Percentiles rank a stretch among this genome's conserved stretches.
Evolutionary conservation across 1,140 invertebrate species (phyloP).

Genomic region (Chymomyza costata): DNA sequence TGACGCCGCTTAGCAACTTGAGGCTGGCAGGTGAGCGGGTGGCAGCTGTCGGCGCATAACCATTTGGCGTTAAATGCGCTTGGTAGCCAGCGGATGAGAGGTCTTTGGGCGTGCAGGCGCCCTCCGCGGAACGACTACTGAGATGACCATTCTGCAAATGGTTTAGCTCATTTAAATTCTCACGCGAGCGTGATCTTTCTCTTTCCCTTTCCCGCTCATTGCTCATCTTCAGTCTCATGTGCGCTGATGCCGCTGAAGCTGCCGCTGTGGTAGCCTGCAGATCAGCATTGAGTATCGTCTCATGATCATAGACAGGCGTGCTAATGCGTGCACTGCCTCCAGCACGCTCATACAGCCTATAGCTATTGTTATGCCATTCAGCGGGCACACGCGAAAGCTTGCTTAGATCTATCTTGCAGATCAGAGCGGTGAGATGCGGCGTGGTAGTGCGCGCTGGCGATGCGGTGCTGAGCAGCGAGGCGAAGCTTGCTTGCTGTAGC

Average conservation of each 20-base stretch:
- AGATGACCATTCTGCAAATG: constrained; percentile 47
- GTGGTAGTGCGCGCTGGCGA: constrained; percentile 55
- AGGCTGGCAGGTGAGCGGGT: constrained; percentile 6
- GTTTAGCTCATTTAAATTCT: not conserved
- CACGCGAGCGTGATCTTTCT: not conserved
- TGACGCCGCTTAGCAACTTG: constrained; percentile 39
- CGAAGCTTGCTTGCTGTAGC: not conserved
- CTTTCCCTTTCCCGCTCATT: too few relatives aligned
- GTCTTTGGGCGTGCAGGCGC: constrained; percentile 37
- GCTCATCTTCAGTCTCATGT: not conserved
- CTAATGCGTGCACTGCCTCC: not conserved
- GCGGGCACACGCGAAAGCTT: constrained; percentile 49
- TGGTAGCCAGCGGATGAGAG: constrained; percentile 1
- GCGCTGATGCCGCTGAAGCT: constrained; percentile 7
- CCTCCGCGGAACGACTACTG: constrained; percentile 44
- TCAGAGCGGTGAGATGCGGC: constrained; percentile 52
- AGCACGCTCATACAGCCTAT: constrained; percentile 13
- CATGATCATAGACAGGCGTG: constrained; percentile 20
- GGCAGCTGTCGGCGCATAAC: constrained; percentile 24
- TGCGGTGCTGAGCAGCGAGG: constrained; percentile 13
- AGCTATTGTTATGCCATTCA: constrained; percentile 50
- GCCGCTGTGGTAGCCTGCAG: constrained; percentile 14
- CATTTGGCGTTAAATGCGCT: constrained; percentile 46
- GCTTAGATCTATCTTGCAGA: constrained; percentile 70
- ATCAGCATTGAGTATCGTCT: constrained; percentile 29